phyloP scores from a whole-genome alignment of 64 coral and sea anemone genomes.

The Pachyseris speciosa region DNA sequence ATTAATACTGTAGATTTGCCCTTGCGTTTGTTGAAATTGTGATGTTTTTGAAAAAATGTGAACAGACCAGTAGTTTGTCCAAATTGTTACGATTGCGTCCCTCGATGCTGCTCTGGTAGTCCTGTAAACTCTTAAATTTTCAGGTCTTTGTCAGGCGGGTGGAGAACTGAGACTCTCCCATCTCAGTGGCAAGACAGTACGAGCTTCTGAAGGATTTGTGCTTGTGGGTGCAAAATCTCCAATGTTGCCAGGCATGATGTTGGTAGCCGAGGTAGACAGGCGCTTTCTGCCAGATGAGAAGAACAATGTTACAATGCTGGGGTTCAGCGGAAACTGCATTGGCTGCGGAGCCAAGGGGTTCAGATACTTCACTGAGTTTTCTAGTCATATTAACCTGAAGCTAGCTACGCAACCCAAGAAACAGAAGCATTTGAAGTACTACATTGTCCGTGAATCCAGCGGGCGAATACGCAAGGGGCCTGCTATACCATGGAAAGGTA shows the following conservation, averaged over 20 bases:
- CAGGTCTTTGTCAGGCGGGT: constrained; percentile 87
- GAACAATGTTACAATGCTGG: constrained; percentile 86
- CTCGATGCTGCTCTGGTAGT: no score
- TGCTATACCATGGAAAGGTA: constrained; percentile 95
- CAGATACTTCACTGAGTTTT: constrained; percentile 98
- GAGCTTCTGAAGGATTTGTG: constrained; percentile 75
- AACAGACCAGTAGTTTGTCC: no score
- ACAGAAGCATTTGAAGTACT: constrained; percentile 98
- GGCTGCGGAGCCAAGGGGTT: constrained; percentile 96
- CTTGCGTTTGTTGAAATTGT: no score
- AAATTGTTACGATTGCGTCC: no score
- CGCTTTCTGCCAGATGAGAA: constrained; percentile 94
- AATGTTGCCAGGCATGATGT: constrained; percentile 83
- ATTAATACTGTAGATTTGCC: no score
- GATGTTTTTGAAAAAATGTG: no score
- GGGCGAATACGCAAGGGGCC: constrained; percentile 82
- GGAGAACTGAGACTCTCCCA: constrained; percentile 72
- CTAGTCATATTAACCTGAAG: constrained; percentile 92
- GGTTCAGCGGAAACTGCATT: constrained; percentile 94
- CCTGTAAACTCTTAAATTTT: background rate
- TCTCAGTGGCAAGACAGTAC: constrained; percentile 57
- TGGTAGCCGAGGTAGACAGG: constrained; percentile 94
- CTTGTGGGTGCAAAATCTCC: constrained; percentile 98
- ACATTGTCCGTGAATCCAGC: constrained; percentile 79
- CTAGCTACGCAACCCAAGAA: constrained; percentile 98